These are phyloP conservation scores for Picus viridis DNA, from an alignment of 2,797 vertebrate genomes.

Conservation along the genomic window DNA sequence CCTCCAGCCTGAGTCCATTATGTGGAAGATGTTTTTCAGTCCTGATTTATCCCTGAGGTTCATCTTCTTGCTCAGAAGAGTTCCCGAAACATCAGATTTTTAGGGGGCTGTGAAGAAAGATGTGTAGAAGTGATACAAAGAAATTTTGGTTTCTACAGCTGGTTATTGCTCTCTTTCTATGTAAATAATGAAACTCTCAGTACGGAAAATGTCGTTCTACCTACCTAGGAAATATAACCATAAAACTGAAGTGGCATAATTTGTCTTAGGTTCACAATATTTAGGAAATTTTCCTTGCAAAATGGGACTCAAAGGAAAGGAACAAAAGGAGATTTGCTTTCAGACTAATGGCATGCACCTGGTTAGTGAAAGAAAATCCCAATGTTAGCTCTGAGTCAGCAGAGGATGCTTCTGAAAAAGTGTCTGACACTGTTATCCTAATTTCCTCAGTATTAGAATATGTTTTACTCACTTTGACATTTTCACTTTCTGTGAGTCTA, in stretches of 20 bases:
- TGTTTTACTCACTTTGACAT: not conserved
- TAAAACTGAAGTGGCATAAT: not conserved
- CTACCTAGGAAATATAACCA: not conserved
- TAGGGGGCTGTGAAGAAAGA: fast-evolving
- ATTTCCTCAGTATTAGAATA: not conserved
- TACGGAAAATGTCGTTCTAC: not conserved
- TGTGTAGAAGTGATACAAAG: not conserved
- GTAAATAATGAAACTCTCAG: not conserved
- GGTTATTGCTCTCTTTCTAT: not conserved
- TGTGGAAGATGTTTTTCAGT: not conserved
- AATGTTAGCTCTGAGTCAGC: not conserved
- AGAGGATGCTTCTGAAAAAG: not conserved
- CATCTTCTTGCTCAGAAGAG: not conserved
- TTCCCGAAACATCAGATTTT: not conserved
- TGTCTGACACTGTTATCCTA: not conserved
- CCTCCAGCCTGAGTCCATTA: too few relatives aligned
- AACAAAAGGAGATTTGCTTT: not conserved
- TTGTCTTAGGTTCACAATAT: not conserved
- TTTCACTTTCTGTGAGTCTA: not conserved
- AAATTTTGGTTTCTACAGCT: not conserved
- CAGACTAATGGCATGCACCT: not conserved
- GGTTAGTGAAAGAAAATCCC: not conserved
- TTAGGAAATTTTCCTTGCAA: not conserved
- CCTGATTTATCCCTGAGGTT: not conserved
- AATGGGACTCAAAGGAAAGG: not conserved